Evolutionary conservation across 2,113 vertebrate genomes (phyloP).

Genomic region (Procavia capensis): DNA sequence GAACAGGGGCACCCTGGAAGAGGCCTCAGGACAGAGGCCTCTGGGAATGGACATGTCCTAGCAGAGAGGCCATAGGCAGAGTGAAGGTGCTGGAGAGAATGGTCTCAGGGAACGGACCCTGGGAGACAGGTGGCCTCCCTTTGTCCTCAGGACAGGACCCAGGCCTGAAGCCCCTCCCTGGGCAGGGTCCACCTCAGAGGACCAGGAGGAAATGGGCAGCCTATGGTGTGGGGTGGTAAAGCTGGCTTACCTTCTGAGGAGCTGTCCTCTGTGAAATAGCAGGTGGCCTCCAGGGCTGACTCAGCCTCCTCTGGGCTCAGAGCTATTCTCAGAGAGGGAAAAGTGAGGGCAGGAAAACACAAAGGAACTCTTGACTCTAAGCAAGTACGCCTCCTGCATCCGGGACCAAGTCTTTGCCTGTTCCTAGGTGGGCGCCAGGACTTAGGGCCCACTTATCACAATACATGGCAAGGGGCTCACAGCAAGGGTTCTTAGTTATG

Average conservation of each 20-base stretch:
- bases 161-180: neutral
- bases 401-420: accelerated
- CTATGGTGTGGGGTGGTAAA: neutral
- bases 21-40: neutral
- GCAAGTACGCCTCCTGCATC: too few species aligned
- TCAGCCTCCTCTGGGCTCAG: slow-evolving; percentile 95
- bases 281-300: slow-evolving; percentile 95
- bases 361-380: accelerated
- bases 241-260: slow-evolving; percentile 88
- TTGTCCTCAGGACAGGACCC: neutral
- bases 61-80: neutral
- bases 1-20: neutral
- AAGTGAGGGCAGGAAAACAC: neutral
- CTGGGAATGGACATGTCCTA: neutral
- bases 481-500: neutral
- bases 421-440: accelerated
- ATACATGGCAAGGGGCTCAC: accelerated
- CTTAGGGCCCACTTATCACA: accelerated
- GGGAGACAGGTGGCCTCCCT: too few species aligned
- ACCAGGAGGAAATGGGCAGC: neutral
- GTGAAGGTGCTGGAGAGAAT: too few species aligned
- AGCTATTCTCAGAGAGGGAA: slow-evolving; percentile 85
- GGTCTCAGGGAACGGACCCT: too few species aligned
- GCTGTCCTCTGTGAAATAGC: slow-evolving; percentile 94
- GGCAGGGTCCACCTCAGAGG: neutral